Evolutionary conservation across 2,888 invertebrate genomes (phyloP).

Genomic region (Masnerella sp.): DNA sequence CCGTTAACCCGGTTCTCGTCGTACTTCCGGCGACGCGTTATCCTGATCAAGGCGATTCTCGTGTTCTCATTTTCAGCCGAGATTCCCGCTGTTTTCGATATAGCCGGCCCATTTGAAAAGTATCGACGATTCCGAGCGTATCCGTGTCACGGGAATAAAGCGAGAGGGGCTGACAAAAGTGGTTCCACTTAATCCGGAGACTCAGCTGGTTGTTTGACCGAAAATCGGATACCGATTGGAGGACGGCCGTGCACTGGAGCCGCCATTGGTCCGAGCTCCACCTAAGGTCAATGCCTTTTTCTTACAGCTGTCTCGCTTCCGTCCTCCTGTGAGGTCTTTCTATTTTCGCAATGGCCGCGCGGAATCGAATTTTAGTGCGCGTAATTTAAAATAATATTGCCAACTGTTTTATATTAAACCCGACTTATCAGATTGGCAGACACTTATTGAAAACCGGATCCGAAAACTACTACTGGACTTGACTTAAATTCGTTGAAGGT

Average conservation of each 20-base stretch:
- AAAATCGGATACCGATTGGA: constrained; percentile 18
- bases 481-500: no score
- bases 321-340: constrained; percentile 31
- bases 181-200: constrained; percentile 34
- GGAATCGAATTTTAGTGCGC: constrained; percentile 25
- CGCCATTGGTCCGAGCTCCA: constrained; percentile 14
- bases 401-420: constrained; percentile 15
- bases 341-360: constrained; percentile 29
- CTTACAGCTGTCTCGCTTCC: constrained; percentile 14
- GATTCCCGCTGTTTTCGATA: constrained; percentile 27
- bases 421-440: constrained; percentile 5
- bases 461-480: no score
- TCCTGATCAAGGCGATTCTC: constrained; percentile 43
- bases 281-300: constrained; percentile 21
- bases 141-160: constrained; percentile 41
- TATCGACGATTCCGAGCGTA: constrained; percentile 40
- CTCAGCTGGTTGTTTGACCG: constrained; percentile 38
- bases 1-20: constrained; percentile 58
- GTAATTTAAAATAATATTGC: constrained; percentile 50
- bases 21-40: constrained; percentile 46
- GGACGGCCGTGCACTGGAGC: constrained; percentile 12
- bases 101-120: constrained; percentile 28
- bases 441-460: constrained; percentile 44
- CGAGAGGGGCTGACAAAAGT: background rate
- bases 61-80: constrained; percentile 44